These are phyloP conservation scores for Ivindomyrus marchei DNA, from an alignment of 2,113 vertebrate species.

Conservation along the genomic window DNA sequence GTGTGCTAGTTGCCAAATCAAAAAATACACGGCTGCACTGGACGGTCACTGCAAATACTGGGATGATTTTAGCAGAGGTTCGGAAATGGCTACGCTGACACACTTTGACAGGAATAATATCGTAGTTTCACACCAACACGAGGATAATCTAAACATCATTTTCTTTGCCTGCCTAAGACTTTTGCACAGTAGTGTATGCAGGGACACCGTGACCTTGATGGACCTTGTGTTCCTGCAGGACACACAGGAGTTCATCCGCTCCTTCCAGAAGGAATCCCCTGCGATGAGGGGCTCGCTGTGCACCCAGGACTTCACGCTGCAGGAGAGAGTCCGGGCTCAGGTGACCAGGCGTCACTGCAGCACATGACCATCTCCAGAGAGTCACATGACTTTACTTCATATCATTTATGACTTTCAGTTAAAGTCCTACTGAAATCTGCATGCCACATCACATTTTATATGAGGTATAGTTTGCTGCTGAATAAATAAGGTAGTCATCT, in stretches of 20 bases:
- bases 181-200: background rate
- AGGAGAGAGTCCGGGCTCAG: slow-evolving; percentile 85
- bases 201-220: background rate
- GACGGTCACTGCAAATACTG: background rate
- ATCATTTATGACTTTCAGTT: background rate
- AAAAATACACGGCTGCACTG: background rate
- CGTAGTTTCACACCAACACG: too few species aligned
- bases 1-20: too few species aligned
- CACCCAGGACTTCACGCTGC: slow-evolving; percentile 77
- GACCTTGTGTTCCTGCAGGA: slow-evolving; percentile 58
- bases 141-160: too few species aligned
- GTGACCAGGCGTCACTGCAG: slow-evolving; percentile 44
- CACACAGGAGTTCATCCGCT: slow-evolving; percentile 80
- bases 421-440: background rate
- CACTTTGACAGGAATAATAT: too few species aligned
- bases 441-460: background rate
- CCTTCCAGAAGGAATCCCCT: slow-evolving; percentile 73
- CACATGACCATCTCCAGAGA: background rate
- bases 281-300: slow-evolving; percentile 68
- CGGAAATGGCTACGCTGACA: too few species aligned
- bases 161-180: too few species aligned
- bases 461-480: background rate
- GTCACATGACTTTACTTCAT: background rate
- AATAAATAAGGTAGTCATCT: background rate
- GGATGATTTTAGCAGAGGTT: too few species aligned